Percentiles rank a stretch among this genome's conserved stretches.
phyloP scores from a whole-genome alignment of 2,888 invertebrate genomes.

The Peribatodes rhomboidaria region DNA sequence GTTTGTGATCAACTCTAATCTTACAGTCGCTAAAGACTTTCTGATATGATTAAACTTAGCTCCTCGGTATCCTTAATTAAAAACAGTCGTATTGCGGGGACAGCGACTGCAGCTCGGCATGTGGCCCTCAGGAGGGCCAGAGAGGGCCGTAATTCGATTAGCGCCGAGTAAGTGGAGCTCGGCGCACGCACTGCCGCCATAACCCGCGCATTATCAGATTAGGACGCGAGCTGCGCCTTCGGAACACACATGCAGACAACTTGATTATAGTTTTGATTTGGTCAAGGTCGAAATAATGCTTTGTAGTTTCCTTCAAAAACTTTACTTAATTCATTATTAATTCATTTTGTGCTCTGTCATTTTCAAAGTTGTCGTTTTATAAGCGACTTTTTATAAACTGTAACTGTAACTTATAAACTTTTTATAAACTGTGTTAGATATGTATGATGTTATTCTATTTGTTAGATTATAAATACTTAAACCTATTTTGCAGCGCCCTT shows the following conservation, averaged over 20 bases:
- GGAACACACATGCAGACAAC: slow-evolving; percentile 52
- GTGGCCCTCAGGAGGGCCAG: slow-evolving; percentile 61
- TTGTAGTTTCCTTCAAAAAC: neutral
- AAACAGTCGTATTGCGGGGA: slow-evolving; percentile 64
- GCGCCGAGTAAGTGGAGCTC: slow-evolving; percentile 57
- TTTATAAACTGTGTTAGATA: no score
- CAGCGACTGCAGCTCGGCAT: slow-evolving; percentile 63
- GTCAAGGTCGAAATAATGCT: slow-evolving; percentile 54
- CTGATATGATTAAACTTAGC: slow-evolving; percentile 28
- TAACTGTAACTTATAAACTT: no score
- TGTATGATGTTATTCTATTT: no score
- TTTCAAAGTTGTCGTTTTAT: no score
- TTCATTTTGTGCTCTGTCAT: no score
- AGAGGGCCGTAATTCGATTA: slow-evolving; percentile 65
- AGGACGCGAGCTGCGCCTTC: slow-evolving; percentile 54
- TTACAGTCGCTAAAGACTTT: slow-evolving; percentile 16
- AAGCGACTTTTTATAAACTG: no score
- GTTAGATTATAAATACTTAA: no score
- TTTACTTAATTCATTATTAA: no score
- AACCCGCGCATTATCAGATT: slow-evolving; percentile 71
- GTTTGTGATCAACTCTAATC: slow-evolving; percentile 8
- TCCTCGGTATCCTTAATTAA: slow-evolving; percentile 64
- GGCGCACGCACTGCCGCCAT: slow-evolving; percentile 65
- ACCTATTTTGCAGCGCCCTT: no score
- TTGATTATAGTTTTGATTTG: slow-evolving; percentile 43